Conservation (phyloP, 2,888 invertebrate species). For the Ichneumoninae sp. region DNA sequence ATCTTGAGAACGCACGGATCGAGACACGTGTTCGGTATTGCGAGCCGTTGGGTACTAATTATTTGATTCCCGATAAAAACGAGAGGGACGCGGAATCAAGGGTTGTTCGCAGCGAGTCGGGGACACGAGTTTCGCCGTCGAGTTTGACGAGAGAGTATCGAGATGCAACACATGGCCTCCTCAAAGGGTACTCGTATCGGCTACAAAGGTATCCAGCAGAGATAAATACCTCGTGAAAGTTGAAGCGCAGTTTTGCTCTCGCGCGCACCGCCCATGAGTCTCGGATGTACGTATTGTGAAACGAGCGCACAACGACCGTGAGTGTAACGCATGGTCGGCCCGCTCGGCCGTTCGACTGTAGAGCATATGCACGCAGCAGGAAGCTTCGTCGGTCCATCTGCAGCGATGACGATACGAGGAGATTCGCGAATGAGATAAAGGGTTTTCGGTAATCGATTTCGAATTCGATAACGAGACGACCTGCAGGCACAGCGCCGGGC, state of each 20-base stretch:
- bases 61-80: slow-evolving; percentile 64
- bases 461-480: slow-evolving; percentile 73
- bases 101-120: not conserved
- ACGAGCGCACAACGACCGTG: slow-evolving; percentile 51
- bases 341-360: slow-evolving; percentile 52
- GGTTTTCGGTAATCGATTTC: slow-evolving; percentile 77
- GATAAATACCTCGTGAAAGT: slow-evolving; percentile 83
- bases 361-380: slow-evolving; percentile 82
- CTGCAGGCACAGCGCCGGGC: slow-evolving; percentile 31
- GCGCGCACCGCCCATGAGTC: slow-evolving; percentile 61
- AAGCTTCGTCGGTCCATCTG: slow-evolving; percentile 77
- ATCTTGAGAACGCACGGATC: not conserved
- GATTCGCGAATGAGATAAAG: slow-evolving; percentile 74
- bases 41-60: slow-evolving; percentile 48
- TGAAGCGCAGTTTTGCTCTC: slow-evolving; percentile 47
- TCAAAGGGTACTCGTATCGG: slow-evolving; percentile 78
- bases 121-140: slow-evolving; percentile 11
- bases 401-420: slow-evolving; percentile 74
- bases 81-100: slow-evolving; percentile 33
- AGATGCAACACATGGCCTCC: slow-evolving; percentile 80
- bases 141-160: slow-evolving; percentile 36
- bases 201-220: slow-evolving; percentile 84
- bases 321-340: slow-evolving; percentile 61
- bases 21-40: slow-evolving; percentile 10
- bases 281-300: slow-evolving; percentile 39